Percentiles rank a stretch among this genome's conserved stretches.
Conservation (phyloP, 23 tunicate genomes). For the Trididemnum miniatum region DNA sequence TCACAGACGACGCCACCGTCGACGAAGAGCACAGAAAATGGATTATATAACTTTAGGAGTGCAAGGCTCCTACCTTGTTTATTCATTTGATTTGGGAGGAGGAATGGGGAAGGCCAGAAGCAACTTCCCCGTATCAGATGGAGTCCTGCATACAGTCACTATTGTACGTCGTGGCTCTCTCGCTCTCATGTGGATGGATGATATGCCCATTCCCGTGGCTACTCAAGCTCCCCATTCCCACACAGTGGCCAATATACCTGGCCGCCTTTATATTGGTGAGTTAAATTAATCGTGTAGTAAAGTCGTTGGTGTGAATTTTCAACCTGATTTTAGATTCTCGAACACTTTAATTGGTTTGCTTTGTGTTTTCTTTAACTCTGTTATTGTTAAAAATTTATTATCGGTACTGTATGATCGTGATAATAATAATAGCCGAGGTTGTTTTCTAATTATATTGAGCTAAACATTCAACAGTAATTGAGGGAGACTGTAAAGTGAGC, state of each 20-base stretch:
- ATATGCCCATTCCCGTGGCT: conserved; percentile 55
- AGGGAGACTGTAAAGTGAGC: no score
- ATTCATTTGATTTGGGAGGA: conserved; percentile 61
- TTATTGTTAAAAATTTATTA: no score
- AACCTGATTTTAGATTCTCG: no score
- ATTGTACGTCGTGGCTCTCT: conserved; percentile 72
- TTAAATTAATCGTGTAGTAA: no score
- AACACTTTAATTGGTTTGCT: no score
- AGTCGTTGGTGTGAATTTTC: no score
- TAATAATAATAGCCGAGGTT: no score
- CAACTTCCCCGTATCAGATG: conserved; percentile 66
- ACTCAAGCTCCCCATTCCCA: conserved; percentile 50
- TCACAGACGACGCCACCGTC: conserved; percentile 3
- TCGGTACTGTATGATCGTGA: no score
- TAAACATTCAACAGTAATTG: no score
- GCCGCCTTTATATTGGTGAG: conserved; percentile 83
- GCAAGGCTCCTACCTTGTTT: conserved; percentile 50
- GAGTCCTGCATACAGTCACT: conserved; percentile 63
- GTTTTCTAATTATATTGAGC: no score
- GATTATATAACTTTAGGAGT: conserved; percentile 50
- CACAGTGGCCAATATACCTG: conserved; percentile 36
- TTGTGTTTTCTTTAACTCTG: no score
- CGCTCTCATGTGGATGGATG: conserved; percentile 89
- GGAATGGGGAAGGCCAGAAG: conserved; percentile 55
- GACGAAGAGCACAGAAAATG: conserved; percentile 9